These are phyloP conservation scores for Calyptomena viridis DNA, from an alignment of 2,113 vertebrate genomes.

Conservation along the genomic window DNA sequence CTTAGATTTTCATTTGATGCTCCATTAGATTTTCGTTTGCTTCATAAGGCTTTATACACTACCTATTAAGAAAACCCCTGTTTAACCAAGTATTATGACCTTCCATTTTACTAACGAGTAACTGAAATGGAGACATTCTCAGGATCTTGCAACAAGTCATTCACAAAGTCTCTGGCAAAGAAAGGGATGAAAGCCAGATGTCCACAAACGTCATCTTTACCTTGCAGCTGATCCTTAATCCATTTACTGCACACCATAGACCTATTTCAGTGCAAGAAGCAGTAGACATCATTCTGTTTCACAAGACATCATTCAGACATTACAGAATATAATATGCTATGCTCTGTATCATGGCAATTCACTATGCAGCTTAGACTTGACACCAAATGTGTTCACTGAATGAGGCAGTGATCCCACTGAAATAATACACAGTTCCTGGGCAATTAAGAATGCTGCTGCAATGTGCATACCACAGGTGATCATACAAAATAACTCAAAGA, in stretches of 20 bases:
- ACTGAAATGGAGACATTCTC: background rate
- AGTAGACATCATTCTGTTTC: background rate
- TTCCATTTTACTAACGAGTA: background rate
- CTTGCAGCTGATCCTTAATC: background rate
- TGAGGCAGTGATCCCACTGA: background rate
- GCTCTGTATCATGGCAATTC: background rate
- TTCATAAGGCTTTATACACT: background rate
- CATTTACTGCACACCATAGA: background rate
- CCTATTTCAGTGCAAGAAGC: background rate
- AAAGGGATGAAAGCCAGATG: background rate
- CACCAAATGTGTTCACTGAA: background rate
- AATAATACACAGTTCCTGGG: background rate
- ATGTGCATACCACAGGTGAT: background rate
- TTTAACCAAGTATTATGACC: background rate
- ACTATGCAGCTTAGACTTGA: background rate
- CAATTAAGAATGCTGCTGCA: background rate
- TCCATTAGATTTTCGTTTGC: background rate
- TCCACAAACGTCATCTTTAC: background rate
- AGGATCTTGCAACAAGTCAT: background rate
- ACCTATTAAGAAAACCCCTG: background rate
- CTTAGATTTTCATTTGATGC: background rate
- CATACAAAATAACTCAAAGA: background rate
- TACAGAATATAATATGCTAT: background rate
- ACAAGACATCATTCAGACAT: slow-evolving; percentile 15
- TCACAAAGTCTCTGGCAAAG: background rate